Conservation (phyloP, 2,797 vertebrate species). For the Prionace glauca region DNA sequence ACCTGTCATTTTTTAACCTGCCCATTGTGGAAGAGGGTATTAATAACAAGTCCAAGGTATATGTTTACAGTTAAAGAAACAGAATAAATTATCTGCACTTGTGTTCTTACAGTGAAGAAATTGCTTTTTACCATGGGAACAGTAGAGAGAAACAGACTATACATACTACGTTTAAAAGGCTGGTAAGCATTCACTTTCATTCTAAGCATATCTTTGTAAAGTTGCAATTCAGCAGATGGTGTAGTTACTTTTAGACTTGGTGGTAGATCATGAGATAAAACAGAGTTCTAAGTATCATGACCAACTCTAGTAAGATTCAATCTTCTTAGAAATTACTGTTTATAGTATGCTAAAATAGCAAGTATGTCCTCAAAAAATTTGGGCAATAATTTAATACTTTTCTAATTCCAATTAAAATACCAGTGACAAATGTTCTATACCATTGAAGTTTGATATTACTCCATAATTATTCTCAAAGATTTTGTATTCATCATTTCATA, state of each 20-base stretch:
- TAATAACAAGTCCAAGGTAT: background rate
- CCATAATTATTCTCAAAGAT: background rate
- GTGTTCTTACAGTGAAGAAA: slow-evolving; percentile 78
- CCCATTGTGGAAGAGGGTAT: background rate
- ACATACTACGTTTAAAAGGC: slow-evolving; percentile 77
- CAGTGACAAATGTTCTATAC: background rate
- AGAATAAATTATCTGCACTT: background rate
- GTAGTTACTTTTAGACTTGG: background rate
- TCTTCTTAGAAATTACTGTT: background rate
- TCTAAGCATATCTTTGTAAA: background rate
- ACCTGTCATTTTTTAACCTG: background rate
- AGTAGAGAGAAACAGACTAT: slow-evolving; percentile 88
- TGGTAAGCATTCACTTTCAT: slow-evolving; percentile 62
- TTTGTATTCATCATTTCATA: background rate
- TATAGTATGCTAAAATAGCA: background rate
- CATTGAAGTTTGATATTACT: background rate
- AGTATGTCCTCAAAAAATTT: background rate
- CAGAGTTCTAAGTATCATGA: background rate
- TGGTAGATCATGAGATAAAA: background rate
- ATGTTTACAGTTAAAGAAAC: background rate
- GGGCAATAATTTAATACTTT: background rate
- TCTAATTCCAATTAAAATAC: background rate
- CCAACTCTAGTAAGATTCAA: background rate
- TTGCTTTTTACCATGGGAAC: slow-evolving; percentile 97
- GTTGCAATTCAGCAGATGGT: background rate